These are phyloP conservation scores for Goniozus legneri DNA, from an alignment of 1,140 invertebrate genomes.

Conservation along the genomic window DNA sequence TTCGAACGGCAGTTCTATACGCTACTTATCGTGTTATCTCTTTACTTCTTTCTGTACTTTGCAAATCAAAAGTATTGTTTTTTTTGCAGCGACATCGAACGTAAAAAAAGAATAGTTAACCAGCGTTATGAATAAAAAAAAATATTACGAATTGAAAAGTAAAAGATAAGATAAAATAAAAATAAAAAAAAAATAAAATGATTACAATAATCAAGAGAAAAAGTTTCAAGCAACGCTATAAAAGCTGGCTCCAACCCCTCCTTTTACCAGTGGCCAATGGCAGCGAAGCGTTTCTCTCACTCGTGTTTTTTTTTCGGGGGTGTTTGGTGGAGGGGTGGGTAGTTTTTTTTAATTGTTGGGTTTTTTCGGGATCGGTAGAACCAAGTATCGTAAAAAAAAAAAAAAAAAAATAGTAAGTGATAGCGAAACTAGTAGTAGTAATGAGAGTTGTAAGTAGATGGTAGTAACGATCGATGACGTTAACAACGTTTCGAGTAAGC, in stretches of 20 bases:
- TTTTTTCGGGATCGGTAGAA: constrained; percentile 16
- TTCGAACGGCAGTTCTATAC: too few species aligned
- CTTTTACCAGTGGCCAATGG: constrained; percentile 52
- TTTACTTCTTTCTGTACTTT: constrained; percentile 13
- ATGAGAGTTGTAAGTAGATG: too few species aligned
- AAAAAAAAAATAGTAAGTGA: neutral
- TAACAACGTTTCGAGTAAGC: too few species aligned
- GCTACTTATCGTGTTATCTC: constrained; percentile 9
- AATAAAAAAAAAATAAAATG: constrained; percentile 31
- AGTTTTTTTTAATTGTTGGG: too few species aligned
- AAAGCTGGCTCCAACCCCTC: constrained; percentile 50
- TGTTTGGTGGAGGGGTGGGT: too few species aligned
- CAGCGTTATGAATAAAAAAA: constrained; percentile 33
- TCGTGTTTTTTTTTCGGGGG: too few species aligned
- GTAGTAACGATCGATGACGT: too few species aligned
- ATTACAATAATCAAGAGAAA: constrained; percentile 7
- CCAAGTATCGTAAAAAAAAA: neutral
- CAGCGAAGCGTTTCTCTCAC: constrained; percentile 45
- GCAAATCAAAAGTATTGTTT: constrained; percentile 12
- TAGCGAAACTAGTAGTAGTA: too few species aligned
- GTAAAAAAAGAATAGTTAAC: constrained; percentile 29
- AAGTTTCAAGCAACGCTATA: constrained; percentile 34
- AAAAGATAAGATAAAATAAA: too few species aligned
- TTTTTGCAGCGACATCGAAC: constrained; percentile 36
- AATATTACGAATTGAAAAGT: too few species aligned